A percentile compares a stretch with the other conserved stretches of the same genome.
Evolutionary conservation across 1,140 invertebrate genomes (phyloP).

Genomic region (Cepaea nemoralis): DNA sequence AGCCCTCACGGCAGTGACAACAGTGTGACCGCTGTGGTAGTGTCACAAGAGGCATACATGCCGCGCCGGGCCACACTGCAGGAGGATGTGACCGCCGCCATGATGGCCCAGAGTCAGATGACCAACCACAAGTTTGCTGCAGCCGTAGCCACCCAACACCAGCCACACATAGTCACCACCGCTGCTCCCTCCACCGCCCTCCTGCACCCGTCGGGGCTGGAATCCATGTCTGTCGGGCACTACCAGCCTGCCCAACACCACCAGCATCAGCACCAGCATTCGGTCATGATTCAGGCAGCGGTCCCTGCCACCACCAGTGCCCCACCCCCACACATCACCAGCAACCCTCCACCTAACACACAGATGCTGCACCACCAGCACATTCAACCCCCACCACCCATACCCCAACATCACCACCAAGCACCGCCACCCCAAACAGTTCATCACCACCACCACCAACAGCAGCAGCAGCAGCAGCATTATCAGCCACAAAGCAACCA

Average conservation of each 20-base stretch:
- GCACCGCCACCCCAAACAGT: neutral
- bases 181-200: neutral
- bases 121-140: constrained; percentile 15
- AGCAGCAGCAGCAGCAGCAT: constrained; percentile 6
- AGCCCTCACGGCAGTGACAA: constrained; percentile 20
- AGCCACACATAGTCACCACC: constrained; percentile 19
- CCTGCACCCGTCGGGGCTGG: neutral
- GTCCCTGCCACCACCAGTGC: neutral
- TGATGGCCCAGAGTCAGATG: neutral
- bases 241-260: constrained; percentile 2
- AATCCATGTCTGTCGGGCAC: neutral
- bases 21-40: neutral
- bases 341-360: neutral
- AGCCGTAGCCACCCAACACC: constrained; percentile 24
- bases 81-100: neutral
- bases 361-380: constrained; percentile 2
- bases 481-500: neutral
- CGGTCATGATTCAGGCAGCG: neutral
- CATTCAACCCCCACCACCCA: neutral
- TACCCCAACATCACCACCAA: constrained; percentile 27
- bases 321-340: constrained; percentile 4
- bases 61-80: neutral
- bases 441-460: constrained; percentile 23
- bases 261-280: constrained; percentile 27
- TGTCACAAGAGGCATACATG: constrained; percentile 22